phyloP scores from a whole-genome alignment of 35 echinoderm and acorn worm species.

The Amphiura filiformis region DNA sequence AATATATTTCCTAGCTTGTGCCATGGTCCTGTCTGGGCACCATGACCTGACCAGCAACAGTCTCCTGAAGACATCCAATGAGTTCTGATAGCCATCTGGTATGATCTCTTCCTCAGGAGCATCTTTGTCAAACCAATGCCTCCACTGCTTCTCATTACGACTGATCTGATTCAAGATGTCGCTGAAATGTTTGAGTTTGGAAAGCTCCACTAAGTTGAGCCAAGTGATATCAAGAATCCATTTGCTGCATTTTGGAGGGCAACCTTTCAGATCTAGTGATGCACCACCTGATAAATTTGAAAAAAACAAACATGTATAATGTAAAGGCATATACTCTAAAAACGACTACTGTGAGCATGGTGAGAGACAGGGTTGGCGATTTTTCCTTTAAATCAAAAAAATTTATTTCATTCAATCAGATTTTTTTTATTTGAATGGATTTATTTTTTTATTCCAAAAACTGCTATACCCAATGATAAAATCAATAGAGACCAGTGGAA shows the following conservation, averaged over 20 bases:
- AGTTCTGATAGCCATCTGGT: constrained; percentile 95
- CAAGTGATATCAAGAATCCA: constrained; percentile 98
- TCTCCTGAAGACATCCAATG: constrained; percentile 84
- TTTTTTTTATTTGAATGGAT: too few species aligned
- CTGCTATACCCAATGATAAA: too few species aligned
- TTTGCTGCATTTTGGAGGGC: constrained; percentile 86
- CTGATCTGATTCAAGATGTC: constrained; percentile 93
- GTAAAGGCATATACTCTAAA: not conserved
- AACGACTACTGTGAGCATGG: not conserved
- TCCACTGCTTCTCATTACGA: constrained; percentile 98
- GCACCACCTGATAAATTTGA: constrained; percentile 94
- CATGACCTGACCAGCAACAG: constrained; percentile 87
- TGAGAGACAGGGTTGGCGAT: not conserved
- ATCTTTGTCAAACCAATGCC: constrained; percentile 99
- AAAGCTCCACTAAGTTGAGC: constrained; percentile 95
- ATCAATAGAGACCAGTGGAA: too few species aligned
- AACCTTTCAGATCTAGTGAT: constrained; percentile 85
- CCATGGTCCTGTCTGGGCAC: constrained; percentile 94
- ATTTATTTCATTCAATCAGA: too few species aligned
- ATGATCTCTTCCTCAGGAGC: constrained; percentile 88
- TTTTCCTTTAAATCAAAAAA: too few species aligned
- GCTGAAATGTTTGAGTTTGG: constrained; percentile 89
- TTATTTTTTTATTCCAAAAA: too few species aligned
- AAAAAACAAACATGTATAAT: not conserved
- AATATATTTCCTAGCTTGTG: constrained; percentile 94